Evolutionary conservation across 2,888 invertebrate genomes (phyloP), one percentile per base, ranked within the genome.

Genomic region (Agriopis aurantiaria): DNA sequence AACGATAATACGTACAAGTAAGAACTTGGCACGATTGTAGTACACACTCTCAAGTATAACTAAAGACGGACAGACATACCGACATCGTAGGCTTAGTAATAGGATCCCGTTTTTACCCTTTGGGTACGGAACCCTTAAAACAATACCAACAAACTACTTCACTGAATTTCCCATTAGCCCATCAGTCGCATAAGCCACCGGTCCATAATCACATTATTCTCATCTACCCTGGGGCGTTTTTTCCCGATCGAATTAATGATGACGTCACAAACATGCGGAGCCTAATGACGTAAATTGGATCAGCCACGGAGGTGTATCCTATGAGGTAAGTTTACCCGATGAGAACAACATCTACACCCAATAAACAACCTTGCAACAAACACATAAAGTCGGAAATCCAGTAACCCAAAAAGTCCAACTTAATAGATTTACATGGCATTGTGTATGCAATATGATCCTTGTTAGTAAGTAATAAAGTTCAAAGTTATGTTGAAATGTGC

Each of bases 211-310:
- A 45, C 66, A 55, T 71, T 67, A 70, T 59, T 59, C 53, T 23
- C 23, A 41, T 53, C 53, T 11, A 52, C n/a, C 66, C 56, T 58
- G 65, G 14, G 55, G 59, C 17, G 62, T 71, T 70, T 64, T 66
- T 71, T 66, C 66, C 58, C 61, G 61, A 69, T 69, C 68, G 56
- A 46, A 66, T 69, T 68, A 68, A 71, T 55, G 60, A 66, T 71
- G 74, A 73, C 71, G 76, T 76, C 76, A 74, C 73, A 55, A 73
- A 71, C 74, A 74, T 62, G 71, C 48, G 41, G 45, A 53, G 43
- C 49, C 71, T 73, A 73, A 74, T 74, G 71, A 74, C 66, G 66
- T 23, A 62, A 69, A 76, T 76, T 68, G 68, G 71, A 74, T 76
- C 72, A 69, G 65, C 71, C 68, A 52, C 68, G 43, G 73, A 70